Evolutionary conservation across 2,888 invertebrate genomes (phyloP).

Genomic region (Apotomis betuletana): DNA sequence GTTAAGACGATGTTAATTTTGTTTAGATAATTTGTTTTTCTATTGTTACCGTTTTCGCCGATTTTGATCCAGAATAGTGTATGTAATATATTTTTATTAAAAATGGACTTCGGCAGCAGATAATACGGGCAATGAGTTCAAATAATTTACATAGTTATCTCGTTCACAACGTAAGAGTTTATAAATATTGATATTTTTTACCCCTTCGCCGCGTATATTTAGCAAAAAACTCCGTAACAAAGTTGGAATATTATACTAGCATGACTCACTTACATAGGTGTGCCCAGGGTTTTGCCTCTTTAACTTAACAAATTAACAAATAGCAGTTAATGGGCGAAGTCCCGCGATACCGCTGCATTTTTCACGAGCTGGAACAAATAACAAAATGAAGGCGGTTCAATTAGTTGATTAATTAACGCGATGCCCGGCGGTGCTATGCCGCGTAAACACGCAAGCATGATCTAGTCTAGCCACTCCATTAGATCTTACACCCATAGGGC

Average conservation of each 20-base stretch:
- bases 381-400: constrained; percentile 56
- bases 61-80: too few species aligned
- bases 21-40: too few species aligned
- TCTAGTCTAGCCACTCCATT: not conserved
- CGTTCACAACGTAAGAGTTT: too few species aligned
- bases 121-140: too few species aligned
- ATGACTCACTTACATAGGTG: constrained; percentile 2
- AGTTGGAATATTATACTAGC: not conserved
- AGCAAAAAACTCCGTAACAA: not conserved
- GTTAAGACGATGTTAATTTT: too few species aligned
- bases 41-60: too few species aligned
- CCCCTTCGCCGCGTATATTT: not conserved
- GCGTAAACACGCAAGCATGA: constrained; percentile 62
- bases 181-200: too few species aligned
- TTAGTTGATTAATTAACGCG: constrained; percentile 68
- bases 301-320: constrained; percentile 22
- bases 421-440: constrained; percentile 52
- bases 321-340: constrained; percentile 24
- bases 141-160: too few species aligned
- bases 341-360: constrained; percentile 26
- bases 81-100: too few species aligned
- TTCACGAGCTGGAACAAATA: constrained; percentile 42
- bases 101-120: too few species aligned
- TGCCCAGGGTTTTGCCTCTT: constrained; percentile 7
- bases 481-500: constrained; percentile 23